Base-by-base conservation (phyloP, 2,113 vertebrate species). In the Crotalus horridus region DNA sequence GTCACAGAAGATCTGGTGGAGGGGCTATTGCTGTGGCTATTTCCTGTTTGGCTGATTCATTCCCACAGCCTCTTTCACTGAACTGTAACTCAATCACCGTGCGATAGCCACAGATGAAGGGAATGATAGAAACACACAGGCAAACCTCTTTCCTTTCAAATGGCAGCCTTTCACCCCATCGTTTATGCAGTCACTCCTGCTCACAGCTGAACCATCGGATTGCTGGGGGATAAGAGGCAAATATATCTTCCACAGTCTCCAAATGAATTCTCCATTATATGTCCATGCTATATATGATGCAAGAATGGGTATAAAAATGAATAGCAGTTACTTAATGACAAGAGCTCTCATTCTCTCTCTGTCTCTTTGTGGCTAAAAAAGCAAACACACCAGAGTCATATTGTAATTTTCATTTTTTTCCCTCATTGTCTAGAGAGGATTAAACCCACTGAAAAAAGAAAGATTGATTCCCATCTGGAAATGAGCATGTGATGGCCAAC, bases 11-110 rank as follows among this genome's bases (percentile, higher is more conserved):
- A 94, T 97, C 95, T 93, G 93, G 48, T 89, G 74, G 74, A 12
- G 51, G 89, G 95, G 95, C 89, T 85, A 85, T 87, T 95, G 96
- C 95, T 96, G 95, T 91, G 86, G 94, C 94, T 69, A 17, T 94
- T 95, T 96, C 96, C 96, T 97, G 95, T 8, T 87, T 54, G 92
- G 94, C 69, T 58, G 94, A 95, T 95, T 97, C 51, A 88, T 97
- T 98, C 97, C 96, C 97, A 97, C 96, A 97, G 96, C 95, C 95
- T 96, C 69, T 95, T 96, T 96, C 93, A 94, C 93, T 93, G 95
- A 95, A 86, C 94, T 96, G 97, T 97, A 98, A 98, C 94, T 95
- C 97, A 97, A 96, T 98, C 95, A 7, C 96, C 94, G 94, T 98
- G 97, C 86, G 97, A 98, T 95, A 96, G 95, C 94, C 92, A 93